These are phyloP conservation scores for Pandemis corylana DNA, from an alignment of 2,888 invertebrate species.

Conservation along the genomic window DNA sequence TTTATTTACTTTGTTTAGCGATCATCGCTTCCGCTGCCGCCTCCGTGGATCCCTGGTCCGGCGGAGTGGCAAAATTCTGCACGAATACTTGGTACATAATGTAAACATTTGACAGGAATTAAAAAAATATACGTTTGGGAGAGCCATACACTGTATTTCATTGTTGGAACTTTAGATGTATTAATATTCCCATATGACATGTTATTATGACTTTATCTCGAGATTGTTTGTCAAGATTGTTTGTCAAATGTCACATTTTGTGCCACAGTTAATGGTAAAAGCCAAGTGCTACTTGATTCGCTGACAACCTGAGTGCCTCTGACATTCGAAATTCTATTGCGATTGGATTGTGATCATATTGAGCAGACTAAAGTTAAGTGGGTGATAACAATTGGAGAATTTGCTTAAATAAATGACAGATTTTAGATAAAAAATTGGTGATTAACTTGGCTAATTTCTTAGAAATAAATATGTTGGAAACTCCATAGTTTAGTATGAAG, in stretches of 20 bases:
- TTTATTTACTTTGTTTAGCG: slow-evolving; percentile 53
- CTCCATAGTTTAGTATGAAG: too few relatives aligned
- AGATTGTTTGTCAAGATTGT: not conserved
- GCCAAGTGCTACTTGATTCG: slow-evolving; percentile 19
- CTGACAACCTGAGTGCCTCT: slow-evolving; percentile 14
- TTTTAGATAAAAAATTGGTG: not conserved
- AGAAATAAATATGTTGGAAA: not conserved
- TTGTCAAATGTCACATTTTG: slow-evolving; percentile 18
- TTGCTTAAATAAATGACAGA: not conserved
- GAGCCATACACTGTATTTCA: not conserved
- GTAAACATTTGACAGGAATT: not conserved
- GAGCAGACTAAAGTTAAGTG: not conserved
- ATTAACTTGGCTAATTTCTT: not conserved
- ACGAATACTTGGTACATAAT: not conserved
- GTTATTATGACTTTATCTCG: not conserved
- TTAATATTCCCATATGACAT: too few relatives aligned
- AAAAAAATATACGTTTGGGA: not conserved
- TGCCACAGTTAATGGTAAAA: not conserved
- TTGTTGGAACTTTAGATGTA: not conserved
- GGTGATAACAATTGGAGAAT: not conserved
- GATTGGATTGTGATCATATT: not conserved
- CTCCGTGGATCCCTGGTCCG: slow-evolving; percentile 44
- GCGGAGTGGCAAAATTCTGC: slow-evolving; percentile 3
- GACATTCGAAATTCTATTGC: not conserved
- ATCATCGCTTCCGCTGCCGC: slow-evolving; percentile 49